Conservation (phyloP, 2,113 vertebrate genomes). For the Sylvilagus bachmani region DNA sequence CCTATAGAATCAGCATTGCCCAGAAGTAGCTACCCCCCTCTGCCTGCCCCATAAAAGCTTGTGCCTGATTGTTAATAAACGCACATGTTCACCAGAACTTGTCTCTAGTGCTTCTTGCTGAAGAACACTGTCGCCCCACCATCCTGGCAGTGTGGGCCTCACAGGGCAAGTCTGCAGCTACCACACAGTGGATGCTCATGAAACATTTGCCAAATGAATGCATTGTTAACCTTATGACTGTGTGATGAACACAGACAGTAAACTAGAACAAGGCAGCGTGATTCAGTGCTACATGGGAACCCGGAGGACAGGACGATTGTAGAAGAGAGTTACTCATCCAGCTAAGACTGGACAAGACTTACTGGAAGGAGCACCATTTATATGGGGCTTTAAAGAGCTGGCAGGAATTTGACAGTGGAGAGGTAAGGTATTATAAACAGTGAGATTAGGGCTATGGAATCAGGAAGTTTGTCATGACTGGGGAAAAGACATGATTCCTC, state of each 20-base stretch:
- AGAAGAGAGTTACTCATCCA: background rate
- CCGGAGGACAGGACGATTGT: background rate
- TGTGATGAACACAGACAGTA: background rate
- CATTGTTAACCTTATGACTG: background rate
- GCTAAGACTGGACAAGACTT: background rate
- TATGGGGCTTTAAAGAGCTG: background rate
- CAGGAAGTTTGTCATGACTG: no score
- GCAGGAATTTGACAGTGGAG: constrained; percentile 17
- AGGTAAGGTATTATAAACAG: background rate
- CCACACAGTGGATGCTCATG: background rate
- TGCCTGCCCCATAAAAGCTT: no score
- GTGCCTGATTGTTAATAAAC: no score
- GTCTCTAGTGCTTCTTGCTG: no score
- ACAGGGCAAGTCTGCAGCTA: no score
- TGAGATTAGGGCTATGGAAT: background rate
- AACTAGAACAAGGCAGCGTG: background rate
- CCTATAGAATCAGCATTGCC: no score
- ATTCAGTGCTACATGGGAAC: background rate
- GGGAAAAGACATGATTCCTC: background rate
- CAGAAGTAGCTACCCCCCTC: no score
- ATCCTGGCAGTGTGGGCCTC: no score
- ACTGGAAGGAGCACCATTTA: background rate
- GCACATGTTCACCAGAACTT: no score
- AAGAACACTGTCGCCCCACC: no score
- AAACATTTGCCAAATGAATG: background rate